Evolutionary conservation across 2,888 invertebrate species (phyloP), one percentile per base, ranked within the genome.

Genomic region (Heliconius cydno): DNA sequence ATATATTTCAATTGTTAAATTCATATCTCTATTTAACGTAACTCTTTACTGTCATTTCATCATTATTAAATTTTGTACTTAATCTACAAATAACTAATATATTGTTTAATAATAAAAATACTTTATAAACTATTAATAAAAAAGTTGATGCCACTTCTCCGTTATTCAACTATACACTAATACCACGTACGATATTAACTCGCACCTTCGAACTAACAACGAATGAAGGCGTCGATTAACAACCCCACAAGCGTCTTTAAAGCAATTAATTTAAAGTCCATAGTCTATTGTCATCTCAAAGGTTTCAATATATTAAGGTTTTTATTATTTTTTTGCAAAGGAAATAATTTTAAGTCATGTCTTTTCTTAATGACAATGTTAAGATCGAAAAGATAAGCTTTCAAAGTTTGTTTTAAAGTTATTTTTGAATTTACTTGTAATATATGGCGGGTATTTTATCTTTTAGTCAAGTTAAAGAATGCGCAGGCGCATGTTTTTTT

Each of bases 201-300:
- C 41, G 65, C 65, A 75, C 65, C 63, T 75, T 13, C 63, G 65
- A 75, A 65, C 75, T n/a, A 28, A 66, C 38, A 46, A 41, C 41
- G 46, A 68, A 74, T 60, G 41, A 77, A 81, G 79, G 77, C 74
- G 68, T 60, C 78, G 52, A 67, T 79, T 78, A 70, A 77, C 79
- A 60, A 77, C 63, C 46, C 68, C 13, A 82, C 74, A 71, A 30
- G 46, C 12, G 66, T 41, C 78, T 66, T 74, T 80, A 79, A 30
- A n/a, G 2, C 10, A 9, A 71, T 79, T 66, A 28, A 28, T 15
- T 66, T 82, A 79, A 74, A 74, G 63, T 66, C 15, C 34, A 74
- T 30, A 46, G 25, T 79, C 19, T n/a, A 57, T 73, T 60, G 67
- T 60, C 22, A 25, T 25, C 25, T n/a, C 15, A 3, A 9, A 1